These are phyloP conservation scores for Tenthredo mesomela DNA, from an alignment of 2,888 invertebrate genomes.

Conservation along the genomic window DNA sequence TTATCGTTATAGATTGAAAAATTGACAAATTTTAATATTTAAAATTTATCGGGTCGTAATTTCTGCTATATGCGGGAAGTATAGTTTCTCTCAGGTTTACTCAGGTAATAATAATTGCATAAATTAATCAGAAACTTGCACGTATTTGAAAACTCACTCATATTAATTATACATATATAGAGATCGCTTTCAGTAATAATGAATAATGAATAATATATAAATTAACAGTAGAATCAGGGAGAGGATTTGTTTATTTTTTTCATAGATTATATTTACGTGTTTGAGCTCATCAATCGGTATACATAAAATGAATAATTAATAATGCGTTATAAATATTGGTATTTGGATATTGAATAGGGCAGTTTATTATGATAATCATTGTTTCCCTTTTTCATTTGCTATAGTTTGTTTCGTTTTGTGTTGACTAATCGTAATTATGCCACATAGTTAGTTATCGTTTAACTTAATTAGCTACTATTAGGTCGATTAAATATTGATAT, in stretches of 20 bases:
- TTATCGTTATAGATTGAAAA: slow-evolving; percentile 8
- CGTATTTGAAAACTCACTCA: slow-evolving; percentile 32
- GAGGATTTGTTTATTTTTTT: not conserved
- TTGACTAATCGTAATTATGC: slow-evolving; percentile 52
- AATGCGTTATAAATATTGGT: slow-evolving; percentile 28
- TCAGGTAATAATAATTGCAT: slow-evolving; percentile 49
- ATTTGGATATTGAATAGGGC: slow-evolving; percentile 45
- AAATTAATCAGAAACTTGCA: slow-evolving; percentile 25
- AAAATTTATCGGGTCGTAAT: slow-evolving; percentile 31
- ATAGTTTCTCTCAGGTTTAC: slow-evolving; percentile 51
- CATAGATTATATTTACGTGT: not conserved
- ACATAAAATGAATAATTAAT: not conserved
- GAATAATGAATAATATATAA: not conserved
- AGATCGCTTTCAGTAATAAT: not conserved
- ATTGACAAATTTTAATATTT: slow-evolving; percentile 21
- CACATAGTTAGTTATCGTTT: slow-evolving; percentile 52
- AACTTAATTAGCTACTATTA: slow-evolving; percentile 53
- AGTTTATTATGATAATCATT: slow-evolving; percentile 49
- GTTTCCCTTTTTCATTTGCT: slow-evolving; percentile 45
- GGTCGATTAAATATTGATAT: slow-evolving; percentile 51
- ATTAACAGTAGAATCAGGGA: slow-evolving; percentile 11
- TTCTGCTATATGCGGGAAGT: slow-evolving; percentile 9
- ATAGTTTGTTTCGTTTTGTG: slow-evolving; percentile 50
- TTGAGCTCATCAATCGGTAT: slow-evolving; percentile 4
- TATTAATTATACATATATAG: not conserved